Conservation (phyloP, 1,140 invertebrate species). For the Microvelia longipes region DNA sequence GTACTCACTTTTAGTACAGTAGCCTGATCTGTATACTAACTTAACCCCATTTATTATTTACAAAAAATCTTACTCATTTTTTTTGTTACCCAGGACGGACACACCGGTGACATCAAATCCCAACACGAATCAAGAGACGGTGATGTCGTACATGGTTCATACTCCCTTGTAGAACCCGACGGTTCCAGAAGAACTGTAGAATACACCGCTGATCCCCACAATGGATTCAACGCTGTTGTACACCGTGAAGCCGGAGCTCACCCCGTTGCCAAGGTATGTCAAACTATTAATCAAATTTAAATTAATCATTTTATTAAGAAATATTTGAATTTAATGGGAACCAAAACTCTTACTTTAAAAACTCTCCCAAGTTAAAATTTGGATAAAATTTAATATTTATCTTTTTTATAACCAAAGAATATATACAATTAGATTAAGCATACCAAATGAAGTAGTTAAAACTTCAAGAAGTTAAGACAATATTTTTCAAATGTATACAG, state of each 20-base stretch:
- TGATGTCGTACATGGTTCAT: constrained; percentile 48
- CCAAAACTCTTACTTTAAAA: too few relatives aligned
- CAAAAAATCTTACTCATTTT: background rate
- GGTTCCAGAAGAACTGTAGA: constrained; percentile 11
- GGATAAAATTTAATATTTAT: too few relatives aligned
- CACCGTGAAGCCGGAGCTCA: constrained; percentile 2
- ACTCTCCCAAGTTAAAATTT: too few relatives aligned
- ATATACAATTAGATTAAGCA: too few relatives aligned
- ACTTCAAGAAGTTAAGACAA: too few relatives aligned
- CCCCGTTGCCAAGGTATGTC: background rate
- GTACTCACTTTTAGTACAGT: too few relatives aligned
- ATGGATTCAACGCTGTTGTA: constrained; percentile 5
- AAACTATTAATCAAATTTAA: background rate
- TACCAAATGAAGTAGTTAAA: too few relatives aligned
- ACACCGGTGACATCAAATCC: constrained; percentile 46
- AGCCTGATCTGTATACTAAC: too few relatives aligned
- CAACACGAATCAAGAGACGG: constrained; percentile 48
- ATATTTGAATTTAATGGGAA: background rate
- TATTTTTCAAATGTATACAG: too few relatives aligned
- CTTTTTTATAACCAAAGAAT: too few relatives aligned
- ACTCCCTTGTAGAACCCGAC: constrained; percentile 32
- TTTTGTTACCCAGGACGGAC: constrained; percentile 27
- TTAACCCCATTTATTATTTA: too few relatives aligned
- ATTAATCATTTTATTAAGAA: background rate
- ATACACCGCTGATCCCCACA: constrained; percentile 5